Conservation (phyloP, 2,113 vertebrate genomes). For the Phalacrocorax pelagicus region DNA sequence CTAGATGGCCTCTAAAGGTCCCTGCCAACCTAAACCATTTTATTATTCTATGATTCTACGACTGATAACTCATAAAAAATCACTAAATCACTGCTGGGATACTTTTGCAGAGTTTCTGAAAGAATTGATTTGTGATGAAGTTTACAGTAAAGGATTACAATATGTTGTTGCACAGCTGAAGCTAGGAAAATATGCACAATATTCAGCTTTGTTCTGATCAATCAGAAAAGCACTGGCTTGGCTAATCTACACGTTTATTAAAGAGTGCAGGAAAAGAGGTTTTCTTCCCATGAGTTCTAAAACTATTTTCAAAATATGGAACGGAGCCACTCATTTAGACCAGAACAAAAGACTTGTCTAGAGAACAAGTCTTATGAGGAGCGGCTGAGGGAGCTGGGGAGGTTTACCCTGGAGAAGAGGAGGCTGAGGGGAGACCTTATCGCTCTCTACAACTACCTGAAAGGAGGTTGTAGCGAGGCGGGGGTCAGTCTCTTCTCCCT, state of each 20-base stretch:
- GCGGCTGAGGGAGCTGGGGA: too few species aligned
- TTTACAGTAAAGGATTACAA: not conserved
- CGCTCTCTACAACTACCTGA: too few species aligned
- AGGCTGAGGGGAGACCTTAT: too few species aligned
- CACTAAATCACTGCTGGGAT: not conserved
- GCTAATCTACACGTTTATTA: not conserved
- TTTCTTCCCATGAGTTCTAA: not conserved
- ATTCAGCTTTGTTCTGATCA: not conserved
- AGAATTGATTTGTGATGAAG: not conserved
- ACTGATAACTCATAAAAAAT: not conserved
- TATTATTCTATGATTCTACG: too few species aligned
- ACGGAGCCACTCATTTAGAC: not conserved
- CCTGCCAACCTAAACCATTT: too few species aligned
- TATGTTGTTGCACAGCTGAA: not conserved
- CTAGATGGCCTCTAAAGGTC: too few species aligned
- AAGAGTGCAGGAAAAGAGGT: not conserved
- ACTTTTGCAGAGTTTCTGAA: not conserved
- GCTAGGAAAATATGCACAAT: not conserved
- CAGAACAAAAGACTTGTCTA: not conserved
- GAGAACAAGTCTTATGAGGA: too few species aligned
- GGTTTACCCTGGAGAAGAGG: too few species aligned
- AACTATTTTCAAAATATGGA: not conserved
- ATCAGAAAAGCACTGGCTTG: fast-evolving
- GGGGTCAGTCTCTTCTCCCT: too few species aligned
- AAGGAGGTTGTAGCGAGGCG: too few species aligned